Percentiles rank a stretch among this genome's conserved stretches.
Conservation (phyloP, 2,113 vertebrate species). For the Excalfactoria chinensis region DNA sequence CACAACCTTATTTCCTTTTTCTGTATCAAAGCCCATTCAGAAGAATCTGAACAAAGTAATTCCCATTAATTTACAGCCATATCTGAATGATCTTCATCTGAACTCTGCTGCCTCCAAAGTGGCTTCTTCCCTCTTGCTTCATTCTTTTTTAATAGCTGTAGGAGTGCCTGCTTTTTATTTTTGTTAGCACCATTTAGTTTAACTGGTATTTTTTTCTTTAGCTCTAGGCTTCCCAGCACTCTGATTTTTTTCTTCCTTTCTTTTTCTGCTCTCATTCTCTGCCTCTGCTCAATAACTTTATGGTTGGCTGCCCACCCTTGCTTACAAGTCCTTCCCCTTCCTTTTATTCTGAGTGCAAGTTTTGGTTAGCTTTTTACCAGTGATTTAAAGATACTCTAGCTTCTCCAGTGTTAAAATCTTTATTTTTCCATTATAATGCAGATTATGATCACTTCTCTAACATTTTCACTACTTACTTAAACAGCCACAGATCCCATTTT, state of each 20-base stretch:
- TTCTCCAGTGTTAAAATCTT: not conserved
- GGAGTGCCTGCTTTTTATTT: not conserved
- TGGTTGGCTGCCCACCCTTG: not conserved
- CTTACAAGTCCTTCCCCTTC: not conserved
- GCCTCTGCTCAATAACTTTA: not conserved
- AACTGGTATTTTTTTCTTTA: not conserved
- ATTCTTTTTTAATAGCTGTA: not conserved
- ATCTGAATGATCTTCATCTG: not conserved
- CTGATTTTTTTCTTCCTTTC: not conserved
- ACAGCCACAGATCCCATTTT: not conserved
- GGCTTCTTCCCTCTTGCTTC: not conserved
- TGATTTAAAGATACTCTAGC: not conserved
- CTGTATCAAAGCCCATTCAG: not conserved
- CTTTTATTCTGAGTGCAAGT: not conserved
- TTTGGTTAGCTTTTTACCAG: not conserved
- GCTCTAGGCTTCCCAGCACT: not conserved
- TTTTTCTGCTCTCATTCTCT: not conserved
- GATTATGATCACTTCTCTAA: not conserved
- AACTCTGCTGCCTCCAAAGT: not conserved
- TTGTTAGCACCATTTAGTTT: not conserved
- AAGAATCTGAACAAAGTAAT: not conserved
- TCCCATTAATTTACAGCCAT: not conserved
- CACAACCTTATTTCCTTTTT: not conserved
- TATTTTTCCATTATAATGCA: not conserved
- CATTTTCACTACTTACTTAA: not conserved